phyloP scores from a whole-genome alignment of 2,113 vertebrate species.

The human region DNA sequence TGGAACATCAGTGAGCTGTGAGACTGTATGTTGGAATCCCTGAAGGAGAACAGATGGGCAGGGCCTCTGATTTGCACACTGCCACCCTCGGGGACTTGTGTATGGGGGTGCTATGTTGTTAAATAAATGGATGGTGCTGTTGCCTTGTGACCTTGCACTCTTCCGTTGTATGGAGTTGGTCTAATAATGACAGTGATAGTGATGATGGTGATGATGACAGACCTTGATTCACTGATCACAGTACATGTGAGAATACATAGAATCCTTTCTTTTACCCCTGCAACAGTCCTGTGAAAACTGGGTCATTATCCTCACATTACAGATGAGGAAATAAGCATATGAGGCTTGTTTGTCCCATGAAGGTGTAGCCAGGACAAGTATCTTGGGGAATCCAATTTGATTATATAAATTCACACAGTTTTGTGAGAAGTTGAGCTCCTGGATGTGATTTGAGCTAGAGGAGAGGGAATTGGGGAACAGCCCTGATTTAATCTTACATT shows the following conservation, averaged over 20 bases:
- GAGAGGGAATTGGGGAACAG: background rate
- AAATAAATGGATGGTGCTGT: background rate
- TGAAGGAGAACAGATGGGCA: background rate
- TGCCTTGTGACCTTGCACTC: background rate
- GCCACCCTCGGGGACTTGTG: background rate
- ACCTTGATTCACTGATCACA: background rate
- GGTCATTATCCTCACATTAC: background rate
- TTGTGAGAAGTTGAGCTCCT: background rate
- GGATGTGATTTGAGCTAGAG: background rate
- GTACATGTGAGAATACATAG: background rate
- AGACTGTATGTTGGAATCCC: background rate
- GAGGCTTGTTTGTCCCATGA: background rate
- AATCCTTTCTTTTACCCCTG: background rate
- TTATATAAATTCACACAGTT: background rate
- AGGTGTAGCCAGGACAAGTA: background rate
- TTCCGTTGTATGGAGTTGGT: background rate
- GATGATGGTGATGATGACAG: background rate
- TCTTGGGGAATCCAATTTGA: background rate
- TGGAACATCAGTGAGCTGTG: background rate
- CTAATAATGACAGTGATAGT: background rate
- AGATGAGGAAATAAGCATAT: background rate
- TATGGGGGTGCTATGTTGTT: background rate
- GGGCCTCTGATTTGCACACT: background rate
- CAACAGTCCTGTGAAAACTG: background rate
- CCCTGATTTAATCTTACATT: background rate